phyloP scores from a whole-genome alignment of 2,113 vertebrate genomes.

The Stigmatopora nigra region DNA sequence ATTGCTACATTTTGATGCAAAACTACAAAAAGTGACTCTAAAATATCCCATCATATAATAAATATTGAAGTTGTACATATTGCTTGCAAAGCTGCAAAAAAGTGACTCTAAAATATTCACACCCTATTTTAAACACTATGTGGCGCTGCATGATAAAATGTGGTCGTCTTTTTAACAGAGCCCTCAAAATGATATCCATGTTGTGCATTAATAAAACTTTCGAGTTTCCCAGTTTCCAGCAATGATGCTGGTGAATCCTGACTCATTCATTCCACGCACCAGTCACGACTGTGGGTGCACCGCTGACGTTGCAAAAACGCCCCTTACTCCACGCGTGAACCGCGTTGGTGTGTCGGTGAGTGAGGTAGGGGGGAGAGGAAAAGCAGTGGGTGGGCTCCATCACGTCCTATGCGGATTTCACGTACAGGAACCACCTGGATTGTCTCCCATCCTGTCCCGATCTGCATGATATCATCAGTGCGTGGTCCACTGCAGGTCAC shows the following conservation, averaged over 20 bases:
- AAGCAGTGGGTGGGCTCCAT: slow-evolving; percentile 40
- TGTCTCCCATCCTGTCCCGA: background rate
- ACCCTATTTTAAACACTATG: no score
- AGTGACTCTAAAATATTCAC: no score
- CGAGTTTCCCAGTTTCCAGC: background rate
- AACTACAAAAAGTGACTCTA: no score
- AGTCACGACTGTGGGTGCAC: slow-evolving; percentile 4
- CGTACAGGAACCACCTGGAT: slow-evolving; percentile 21
- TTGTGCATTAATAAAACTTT: slow-evolving; percentile 17
- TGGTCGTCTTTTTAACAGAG: no score
- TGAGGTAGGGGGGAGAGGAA: slow-evolving; percentile 23
- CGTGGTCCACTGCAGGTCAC: background rate
- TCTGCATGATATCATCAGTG: background rate
- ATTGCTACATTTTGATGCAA: background rate
- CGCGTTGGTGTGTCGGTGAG: slow-evolving; percentile 26
- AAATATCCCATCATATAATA: no score
- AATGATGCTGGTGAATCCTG: background rate
- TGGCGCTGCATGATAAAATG: no score
- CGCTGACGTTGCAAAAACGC: slow-evolving; percentile 38
- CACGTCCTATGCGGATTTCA: slow-evolving; percentile 60
- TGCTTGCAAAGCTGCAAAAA: no score
- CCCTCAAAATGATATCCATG: background rate
- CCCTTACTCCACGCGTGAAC: slow-evolving; percentile 23
- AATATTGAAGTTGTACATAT: no score
- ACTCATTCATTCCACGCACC: slow-evolving; percentile 13